Percentiles rank a stretch among this genome's conserved stretches.
These are phyloP conservation scores for Eupithecia subumbrata DNA, from an alignment of 2,888 invertebrate genomes.

Conservation along the genomic window DNA sequence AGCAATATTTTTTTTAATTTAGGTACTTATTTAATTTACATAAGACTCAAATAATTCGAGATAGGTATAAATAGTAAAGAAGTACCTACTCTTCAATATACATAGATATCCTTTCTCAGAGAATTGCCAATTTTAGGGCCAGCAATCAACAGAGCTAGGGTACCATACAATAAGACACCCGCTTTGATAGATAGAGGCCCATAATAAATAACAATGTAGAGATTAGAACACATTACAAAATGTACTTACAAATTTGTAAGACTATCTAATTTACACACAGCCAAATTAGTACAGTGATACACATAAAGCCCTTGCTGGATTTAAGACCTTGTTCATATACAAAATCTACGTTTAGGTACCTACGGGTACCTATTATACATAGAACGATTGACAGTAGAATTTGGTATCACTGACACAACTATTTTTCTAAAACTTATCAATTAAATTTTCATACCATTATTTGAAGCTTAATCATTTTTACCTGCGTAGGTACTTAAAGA, in stretches of 20 bases:
- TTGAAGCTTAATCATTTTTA: not conserved
- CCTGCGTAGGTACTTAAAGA: not conserved
- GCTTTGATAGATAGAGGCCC: constrained; percentile 17
- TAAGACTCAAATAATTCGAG: constrained; percentile 14
- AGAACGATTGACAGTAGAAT: not conserved
- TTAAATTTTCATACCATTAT: not conserved
- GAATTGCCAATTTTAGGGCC: constrained; percentile 7
- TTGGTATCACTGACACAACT: constrained; percentile 1
- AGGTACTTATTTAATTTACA: constrained; percentile 4
- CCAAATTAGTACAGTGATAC: constrained; percentile 28
- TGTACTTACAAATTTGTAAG: constrained; percentile 32
- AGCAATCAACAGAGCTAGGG: not conserved
- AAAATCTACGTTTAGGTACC: not conserved
- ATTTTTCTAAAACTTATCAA: not conserved
- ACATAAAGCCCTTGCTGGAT: constrained; percentile 1
- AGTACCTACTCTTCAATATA: not conserved
- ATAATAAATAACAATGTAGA: not conserved
- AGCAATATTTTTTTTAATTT: not conserved
- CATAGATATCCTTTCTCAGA: not conserved
- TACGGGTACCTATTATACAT: not conserved
- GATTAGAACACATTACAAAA: constrained; percentile 14
- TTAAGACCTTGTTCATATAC: not conserved
- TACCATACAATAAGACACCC: not conserved
- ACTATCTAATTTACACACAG: constrained; percentile 35
- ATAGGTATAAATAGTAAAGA: constrained; percentile 1